Evolutionary conservation across 64 coral and sea anemone genomes (phyloP).

Genomic region (Montipora foliosa): DNA sequence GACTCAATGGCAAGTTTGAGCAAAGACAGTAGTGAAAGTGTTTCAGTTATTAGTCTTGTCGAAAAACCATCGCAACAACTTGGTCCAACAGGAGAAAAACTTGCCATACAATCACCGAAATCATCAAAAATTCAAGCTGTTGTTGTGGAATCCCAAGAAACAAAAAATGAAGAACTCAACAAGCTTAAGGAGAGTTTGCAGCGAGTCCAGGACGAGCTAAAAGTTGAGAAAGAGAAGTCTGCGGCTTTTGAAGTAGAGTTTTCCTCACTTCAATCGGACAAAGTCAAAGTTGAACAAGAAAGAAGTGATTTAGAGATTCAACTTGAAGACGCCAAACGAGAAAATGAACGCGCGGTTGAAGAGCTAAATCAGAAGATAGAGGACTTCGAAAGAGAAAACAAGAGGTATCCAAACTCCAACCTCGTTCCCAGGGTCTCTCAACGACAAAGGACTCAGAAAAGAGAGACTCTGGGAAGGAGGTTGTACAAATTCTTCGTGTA

Average conservation of each 20-base stretch:
- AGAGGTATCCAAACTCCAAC: background rate
- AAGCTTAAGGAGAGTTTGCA: constrained; percentile 59
- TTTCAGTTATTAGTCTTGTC: constrained; percentile 34
- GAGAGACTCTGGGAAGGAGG: too few species aligned
- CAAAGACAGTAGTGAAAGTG: constrained; percentile 1
- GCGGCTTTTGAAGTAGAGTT: constrained; percentile 64
- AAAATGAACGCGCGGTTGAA: constrained; percentile 65
- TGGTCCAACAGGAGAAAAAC: constrained; percentile 42
- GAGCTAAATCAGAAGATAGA: constrained; percentile 70
- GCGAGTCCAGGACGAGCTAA: constrained; percentile 59
- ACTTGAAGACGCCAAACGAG: constrained; percentile 65
- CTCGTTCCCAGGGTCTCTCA: background rate
- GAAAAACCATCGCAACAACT: constrained; percentile 44
- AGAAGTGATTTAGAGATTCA: constrained; percentile 73
- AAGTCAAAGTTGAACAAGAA: constrained; percentile 82
- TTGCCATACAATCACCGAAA: constrained; percentile 3
- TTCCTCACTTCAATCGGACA: constrained; percentile 54
- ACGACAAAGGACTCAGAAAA: too few species aligned
- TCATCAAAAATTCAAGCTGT: constrained; percentile 2
- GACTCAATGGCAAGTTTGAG: constrained; percentile 11
- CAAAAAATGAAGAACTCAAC: constrained; percentile 9
- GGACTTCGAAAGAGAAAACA: constrained; percentile 80
- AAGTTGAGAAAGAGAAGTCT: constrained; percentile 72
- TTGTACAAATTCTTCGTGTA: too few species aligned
- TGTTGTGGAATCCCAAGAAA: constrained; percentile 13